Base-by-base conservation (phyloP, 2,888 invertebrate genomes). In the Philaethria dido region DNA sequence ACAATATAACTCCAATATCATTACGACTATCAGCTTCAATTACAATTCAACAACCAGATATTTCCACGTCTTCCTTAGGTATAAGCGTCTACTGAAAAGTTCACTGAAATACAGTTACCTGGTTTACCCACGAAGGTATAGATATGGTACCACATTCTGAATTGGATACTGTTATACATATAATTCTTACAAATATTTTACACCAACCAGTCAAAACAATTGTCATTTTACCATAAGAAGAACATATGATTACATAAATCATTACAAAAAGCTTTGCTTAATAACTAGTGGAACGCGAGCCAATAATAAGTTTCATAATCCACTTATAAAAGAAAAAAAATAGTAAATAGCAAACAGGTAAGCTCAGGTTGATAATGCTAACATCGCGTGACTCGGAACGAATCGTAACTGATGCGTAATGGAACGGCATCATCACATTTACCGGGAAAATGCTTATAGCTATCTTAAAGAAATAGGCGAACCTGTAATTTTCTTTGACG, bases 391-490 rank as follows among this genome's bases (percentile, higher is more conserved):
- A 85, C 86, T 77, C 71, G 78, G 83, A 87, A 84, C 84, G 83
- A 87, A 89, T 87, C 83, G 86, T 86, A 87, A 87, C 89, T 81
- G 88, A 89, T 86, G 85, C 85, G 84, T 91, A 90, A 91, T 90
- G 89, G 88, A 88, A 86, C 82, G 78, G 78, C 83, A 88, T 90
- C 89, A 90, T 89, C 89, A 87, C 84, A 84, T 89, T 88, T 85
- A 83, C 86, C 80, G 80, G 81, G 80, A 81, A 86, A 84, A 80
- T 76, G 81, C 82, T 83, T 87, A 87, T 84, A 88, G 87, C 86
- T 85, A 86, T 82, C 80, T 82, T 77, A 80, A 79, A 84, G 80
- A 80, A 85, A 85, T 81, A 77, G 76, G 73, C 75, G 74, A 80
- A 82, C 64, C 59, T 62, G 68, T 72, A 68, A 72, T 72, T 69